phyloP scores from a whole-genome alignment of 2,113 vertebrate species.

The Numenius arquata region DNA sequence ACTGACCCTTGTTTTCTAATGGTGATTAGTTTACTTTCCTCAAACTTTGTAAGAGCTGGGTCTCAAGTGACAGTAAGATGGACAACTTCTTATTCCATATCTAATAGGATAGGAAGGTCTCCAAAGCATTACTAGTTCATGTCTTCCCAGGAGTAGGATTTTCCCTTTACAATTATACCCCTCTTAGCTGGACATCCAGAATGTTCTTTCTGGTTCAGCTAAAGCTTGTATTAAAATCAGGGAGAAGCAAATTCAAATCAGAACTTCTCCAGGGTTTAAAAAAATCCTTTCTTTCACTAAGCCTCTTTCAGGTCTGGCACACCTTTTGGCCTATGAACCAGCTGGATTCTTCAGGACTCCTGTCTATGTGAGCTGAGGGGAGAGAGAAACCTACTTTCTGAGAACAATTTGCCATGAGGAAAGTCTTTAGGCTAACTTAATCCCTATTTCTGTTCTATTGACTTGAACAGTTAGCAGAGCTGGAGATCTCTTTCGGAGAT shows the following conservation, averaged over 20 bases:
- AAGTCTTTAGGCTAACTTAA: not conserved
- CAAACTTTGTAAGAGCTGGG: slow-evolving; percentile 29
- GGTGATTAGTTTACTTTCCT: slow-evolving; percentile 50
- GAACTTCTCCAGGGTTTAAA: not conserved
- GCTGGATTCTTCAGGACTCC: not conserved
- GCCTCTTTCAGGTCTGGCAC: not conserved
- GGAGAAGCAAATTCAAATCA: not conserved
- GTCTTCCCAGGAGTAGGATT: not conserved
- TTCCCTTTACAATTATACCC: not conserved
- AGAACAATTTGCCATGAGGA: not conserved
- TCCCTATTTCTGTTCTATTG: not conserved
- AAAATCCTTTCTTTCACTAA: not conserved
- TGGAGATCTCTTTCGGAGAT: not conserved
- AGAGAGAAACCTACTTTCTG: not conserved
- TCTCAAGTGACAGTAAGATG: slow-evolving; percentile 22
- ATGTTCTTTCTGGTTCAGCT: not conserved
- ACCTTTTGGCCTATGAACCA: not conserved
- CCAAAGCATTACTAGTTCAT: not conserved
- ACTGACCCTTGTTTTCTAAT: slow-evolving; percentile 66
- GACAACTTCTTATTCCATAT: slow-evolving; percentile 30
- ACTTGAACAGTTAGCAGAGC: not conserved
- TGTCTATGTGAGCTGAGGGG: not conserved
- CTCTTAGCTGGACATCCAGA: not conserved
- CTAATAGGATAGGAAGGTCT: slow-evolving; percentile 3
- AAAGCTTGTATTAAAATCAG: not conserved